Base-by-base conservation (phyloP, 2,113 vertebrate species). In the Crocuta crocuta region DNA sequence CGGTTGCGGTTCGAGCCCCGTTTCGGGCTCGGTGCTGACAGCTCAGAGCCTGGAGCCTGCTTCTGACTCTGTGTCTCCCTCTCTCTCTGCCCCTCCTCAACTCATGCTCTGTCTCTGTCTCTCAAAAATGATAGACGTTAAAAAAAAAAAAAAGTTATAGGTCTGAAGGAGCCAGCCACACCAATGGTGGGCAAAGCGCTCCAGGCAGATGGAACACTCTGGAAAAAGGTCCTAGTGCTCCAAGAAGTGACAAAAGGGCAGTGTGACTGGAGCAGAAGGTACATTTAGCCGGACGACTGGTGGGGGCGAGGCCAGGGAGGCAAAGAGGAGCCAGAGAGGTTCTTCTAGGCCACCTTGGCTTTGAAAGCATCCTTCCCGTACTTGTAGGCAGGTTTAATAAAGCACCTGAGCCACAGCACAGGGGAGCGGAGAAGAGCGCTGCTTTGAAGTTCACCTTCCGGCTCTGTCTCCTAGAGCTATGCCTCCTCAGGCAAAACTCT, bases 361-460 rank as follows among this genome's bases (percentile, higher is more conserved):
- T 70, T 74, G 35, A 76, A 43, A 24, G n/a, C 39, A 31, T 33
- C 10, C 16, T 55, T 43, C 19, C 43, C 0, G 1, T 3, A 43
- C 35, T 2, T 16, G 26, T 1, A 4, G 65, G 13, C 10, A 26
- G 43, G 50, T 45, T 16, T 45, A 28, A 11, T 17, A 10, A 43
- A 83, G 43, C 45, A 1, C 10, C 43, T 17, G 10, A 10, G 11
- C 48, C 24, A 35, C 31, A 63, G 63, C 10, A 17, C 19, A 17
- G 43, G 33, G 73, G 2, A 21, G 11, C 1, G 7, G 28, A 15
- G 28, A 58, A 24, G 53, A 21, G 21, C 65, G 0, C 0, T 5
- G 28, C 58, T 79, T 45, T 4, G 26, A 33, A n/a, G n/a, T 58
- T 61, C 79, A 89, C n/a, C 33, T 55, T 55, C 58, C 26, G 28